A percentile compares a stretch with the other conserved stretches of the same genome.
These are phyloP conservation scores for Megastigmus dorsalis DNA, from an alignment of 2,888 invertebrate species.

Conservation along the genomic window DNA sequence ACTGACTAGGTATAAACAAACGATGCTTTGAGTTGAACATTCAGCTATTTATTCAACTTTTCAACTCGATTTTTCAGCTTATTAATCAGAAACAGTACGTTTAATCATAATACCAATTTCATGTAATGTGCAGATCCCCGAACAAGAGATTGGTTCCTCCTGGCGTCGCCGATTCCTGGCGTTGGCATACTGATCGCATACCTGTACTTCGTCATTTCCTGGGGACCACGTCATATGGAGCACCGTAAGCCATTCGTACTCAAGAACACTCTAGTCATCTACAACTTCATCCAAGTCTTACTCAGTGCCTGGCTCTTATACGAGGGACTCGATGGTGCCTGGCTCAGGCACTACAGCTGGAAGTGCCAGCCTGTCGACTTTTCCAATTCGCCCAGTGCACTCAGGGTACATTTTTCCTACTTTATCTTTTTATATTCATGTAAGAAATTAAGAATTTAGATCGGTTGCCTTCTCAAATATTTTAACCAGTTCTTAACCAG, in stretches of 20 bases:
- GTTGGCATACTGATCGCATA: constrained; percentile 81
- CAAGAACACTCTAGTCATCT: constrained; percentile 85
- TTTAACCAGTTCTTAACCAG: too few species aligned
- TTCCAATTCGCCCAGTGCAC: constrained; percentile 83
- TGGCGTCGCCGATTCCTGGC: constrained; percentile 83
- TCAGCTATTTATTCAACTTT: not conserved
- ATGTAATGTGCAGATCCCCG: constrained; percentile 78
- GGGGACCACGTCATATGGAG: constrained; percentile 92
- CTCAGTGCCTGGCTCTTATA: constrained; percentile 88
- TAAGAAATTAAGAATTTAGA: too few species aligned
- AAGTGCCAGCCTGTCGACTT: constrained; percentile 94
- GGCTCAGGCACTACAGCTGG: constrained; percentile 90
- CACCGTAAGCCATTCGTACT: constrained; percentile 89
- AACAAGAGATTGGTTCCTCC: constrained; percentile 85
- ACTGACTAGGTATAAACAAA: too few species aligned
- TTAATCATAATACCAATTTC: not conserved
- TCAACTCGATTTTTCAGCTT: not conserved
- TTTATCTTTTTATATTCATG: too few species aligned
- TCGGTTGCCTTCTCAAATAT: too few species aligned
- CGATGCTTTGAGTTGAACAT: not conserved
- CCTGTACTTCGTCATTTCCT: constrained; percentile 82
- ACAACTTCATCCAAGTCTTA: constrained; percentile 92
- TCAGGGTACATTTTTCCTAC: too few species aligned
- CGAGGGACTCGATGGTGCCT: constrained; percentile 86
- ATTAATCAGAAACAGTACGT: too few species aligned